A percentile compares a stretch with the other conserved stretches of the same genome.
Evolutionary conservation across 2,113 vertebrate genomes (phyloP).

Genomic region (Corythaixoides concolor): DNA sequence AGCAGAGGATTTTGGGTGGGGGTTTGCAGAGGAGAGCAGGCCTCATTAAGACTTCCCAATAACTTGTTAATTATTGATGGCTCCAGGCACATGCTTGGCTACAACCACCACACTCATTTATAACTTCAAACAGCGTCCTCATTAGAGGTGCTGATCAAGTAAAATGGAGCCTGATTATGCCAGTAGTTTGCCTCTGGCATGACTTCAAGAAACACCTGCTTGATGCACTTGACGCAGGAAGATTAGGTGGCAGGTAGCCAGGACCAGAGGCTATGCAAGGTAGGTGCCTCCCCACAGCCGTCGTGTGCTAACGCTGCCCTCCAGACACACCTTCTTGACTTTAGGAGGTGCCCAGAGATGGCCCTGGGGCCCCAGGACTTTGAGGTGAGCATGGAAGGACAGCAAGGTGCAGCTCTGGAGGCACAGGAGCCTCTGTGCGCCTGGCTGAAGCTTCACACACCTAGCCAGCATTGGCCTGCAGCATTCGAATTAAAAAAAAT

Average conservation of each 20-base stretch:
- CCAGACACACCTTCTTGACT: neutral
- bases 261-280: slow-evolving; percentile 13
- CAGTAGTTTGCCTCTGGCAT: slow-evolving; percentile 33
- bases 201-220: slow-evolving; percentile 60
- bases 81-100: neutral
- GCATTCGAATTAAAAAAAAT: neutral
- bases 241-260: slow-evolving; percentile 29
- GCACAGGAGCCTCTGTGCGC: neutral
- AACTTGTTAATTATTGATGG: slow-evolving; percentile 20
- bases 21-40: neutral
- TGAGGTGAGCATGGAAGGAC: neutral
- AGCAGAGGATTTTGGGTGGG: neutral
- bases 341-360: neutral
- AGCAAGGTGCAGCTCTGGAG: neutral
- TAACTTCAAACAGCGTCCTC: neutral
- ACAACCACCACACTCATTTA: neutral
- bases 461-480: neutral
- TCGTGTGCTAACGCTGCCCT: neutral
- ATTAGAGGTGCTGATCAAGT: neutral
- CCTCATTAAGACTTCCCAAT: slow-evolving; percentile 1
- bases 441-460: neutral
- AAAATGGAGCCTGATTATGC: slow-evolving; percentile 6
- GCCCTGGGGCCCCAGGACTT: neutral
- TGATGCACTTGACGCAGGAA: slow-evolving; percentile 1
- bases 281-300: neutral